These are phyloP conservation scores for Lophochroa leadbeateri DNA, from an alignment of 2,113 vertebrate species.

Conservation along the genomic window DNA sequence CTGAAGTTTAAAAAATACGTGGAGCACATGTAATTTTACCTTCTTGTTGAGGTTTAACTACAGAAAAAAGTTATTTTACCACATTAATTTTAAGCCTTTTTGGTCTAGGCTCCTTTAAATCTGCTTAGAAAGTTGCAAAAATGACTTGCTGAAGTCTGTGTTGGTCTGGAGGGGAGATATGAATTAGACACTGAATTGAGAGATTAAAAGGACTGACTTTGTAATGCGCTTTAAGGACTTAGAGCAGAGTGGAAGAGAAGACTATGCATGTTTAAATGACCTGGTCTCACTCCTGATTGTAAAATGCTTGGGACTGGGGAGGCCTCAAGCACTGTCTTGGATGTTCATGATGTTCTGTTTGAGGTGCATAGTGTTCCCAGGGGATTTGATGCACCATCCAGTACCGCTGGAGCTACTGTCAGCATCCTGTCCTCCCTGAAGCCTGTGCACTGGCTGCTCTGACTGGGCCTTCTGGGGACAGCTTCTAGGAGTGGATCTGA, in stretches of 20 bases:
- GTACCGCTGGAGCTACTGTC: neutral
- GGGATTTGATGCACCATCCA: neutral
- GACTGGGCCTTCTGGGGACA: neutral
- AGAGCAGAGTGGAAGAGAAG: neutral
- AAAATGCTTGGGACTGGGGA: neutral
- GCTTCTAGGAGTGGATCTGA: neutral
- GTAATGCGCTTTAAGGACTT: neutral
- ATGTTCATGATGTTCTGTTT: neutral
- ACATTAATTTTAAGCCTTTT: neutral
- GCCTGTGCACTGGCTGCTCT: neutral
- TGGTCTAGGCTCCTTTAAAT: neutral
- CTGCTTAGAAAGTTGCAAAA: neutral
- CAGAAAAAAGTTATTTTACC: neutral
- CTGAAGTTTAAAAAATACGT: neutral
- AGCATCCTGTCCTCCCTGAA: neutral
- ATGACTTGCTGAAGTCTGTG: neutral
- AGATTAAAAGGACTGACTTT: neutral
- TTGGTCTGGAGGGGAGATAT: neutral
- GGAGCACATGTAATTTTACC: neutral
- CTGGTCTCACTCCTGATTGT: neutral
- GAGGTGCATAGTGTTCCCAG: neutral
- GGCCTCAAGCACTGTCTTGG: neutral
- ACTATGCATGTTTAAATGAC: neutral
- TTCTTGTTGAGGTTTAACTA: neutral
- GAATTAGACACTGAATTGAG: neutral